A percentile compares a stretch with the other conserved stretches of the same genome.
phyloP scores from a whole-genome alignment of 2,113 vertebrate species.

The Lipotes vexillifer region DNA sequence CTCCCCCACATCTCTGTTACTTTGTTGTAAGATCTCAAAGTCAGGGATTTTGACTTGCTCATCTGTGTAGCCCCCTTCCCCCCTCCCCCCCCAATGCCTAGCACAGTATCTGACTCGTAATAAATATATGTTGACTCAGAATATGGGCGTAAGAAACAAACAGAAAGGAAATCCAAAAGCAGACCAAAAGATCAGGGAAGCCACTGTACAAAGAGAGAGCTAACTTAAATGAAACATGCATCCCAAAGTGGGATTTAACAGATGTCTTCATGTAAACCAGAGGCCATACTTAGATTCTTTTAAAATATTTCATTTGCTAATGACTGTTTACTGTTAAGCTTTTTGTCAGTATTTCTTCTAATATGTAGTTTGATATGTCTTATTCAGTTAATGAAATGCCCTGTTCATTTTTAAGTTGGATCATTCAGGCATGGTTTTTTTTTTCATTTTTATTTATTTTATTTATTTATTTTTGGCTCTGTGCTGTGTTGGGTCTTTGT shows the following conservation, averaged over 20 bases:
- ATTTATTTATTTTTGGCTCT: too few relatives aligned
- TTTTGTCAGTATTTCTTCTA: background rate
- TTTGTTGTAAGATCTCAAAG: background rate
- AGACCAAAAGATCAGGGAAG: background rate
- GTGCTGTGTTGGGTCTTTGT: too few relatives aligned
- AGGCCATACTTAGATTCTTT: background rate
- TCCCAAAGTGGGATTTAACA: background rate
- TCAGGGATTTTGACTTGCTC: background rate
- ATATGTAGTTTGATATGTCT: background rate
- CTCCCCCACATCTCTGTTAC: background rate
- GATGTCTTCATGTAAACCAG: conserved; percentile 1
- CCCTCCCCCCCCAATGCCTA: background rate
- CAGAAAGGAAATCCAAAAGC: background rate
- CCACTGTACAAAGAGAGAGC: background rate
- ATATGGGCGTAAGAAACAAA: background rate
- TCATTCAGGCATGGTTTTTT: background rate
- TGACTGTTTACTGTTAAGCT: background rate
- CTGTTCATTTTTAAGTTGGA: background rate
- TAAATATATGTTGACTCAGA: background rate
- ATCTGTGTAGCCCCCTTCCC: background rate
- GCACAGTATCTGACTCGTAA: background rate
- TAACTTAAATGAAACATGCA: background rate
- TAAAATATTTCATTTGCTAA: background rate
- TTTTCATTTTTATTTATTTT: too few relatives aligned
- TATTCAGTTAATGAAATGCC: background rate